Conservation (phyloP, 2,113 vertebrate genomes). For the Mugil cephalus region DNA sequence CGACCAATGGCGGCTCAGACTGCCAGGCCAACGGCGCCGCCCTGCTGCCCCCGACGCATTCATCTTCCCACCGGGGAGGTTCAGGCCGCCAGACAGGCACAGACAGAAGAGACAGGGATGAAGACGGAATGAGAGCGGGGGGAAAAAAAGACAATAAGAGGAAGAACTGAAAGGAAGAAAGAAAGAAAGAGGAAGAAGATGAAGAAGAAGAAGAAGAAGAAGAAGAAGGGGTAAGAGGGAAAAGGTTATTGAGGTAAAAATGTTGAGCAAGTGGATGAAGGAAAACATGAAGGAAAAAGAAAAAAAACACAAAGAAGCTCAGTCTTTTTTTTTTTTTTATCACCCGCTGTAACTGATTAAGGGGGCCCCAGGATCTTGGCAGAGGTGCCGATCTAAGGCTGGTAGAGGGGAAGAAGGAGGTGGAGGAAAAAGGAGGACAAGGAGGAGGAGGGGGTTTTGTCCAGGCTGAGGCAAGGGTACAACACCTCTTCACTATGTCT, state of each 20-base stretch:
- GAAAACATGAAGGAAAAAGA: constrained; percentile 20
- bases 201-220: constrained; percentile 8
- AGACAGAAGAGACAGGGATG: constrained; percentile 52
- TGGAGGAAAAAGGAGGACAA: constrained; percentile 6
- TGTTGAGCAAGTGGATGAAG: constrained; percentile 1
- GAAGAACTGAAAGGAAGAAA: constrained; percentile 35
- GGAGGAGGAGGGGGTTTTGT: background rate
- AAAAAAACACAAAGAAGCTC: constrained; percentile 38
- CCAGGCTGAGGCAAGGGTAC: constrained; percentile 10
- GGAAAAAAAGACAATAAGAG: constrained; percentile 44
- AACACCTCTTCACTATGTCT: background rate
- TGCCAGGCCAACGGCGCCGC: constrained; percentile 63
- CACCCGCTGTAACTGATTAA: constrained; percentile 68
- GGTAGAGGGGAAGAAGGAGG: background rate
- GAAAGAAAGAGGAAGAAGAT: constrained; percentile 12
- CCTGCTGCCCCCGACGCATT: constrained; percentile 72
- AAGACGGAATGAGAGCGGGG: constrained; percentile 46
- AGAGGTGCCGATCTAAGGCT: constrained; percentile 43
- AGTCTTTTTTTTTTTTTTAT: constrained; percentile 50
- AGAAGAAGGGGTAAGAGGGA: constrained; percentile 20
- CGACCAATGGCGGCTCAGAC: constrained; percentile 69
- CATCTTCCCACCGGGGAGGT: constrained; percentile 78
- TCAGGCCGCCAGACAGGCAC: constrained; percentile 57
- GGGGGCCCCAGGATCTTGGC: constrained; percentile 61
- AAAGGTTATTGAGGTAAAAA: constrained; percentile 13